Evolutionary conservation across 2,113 vertebrate genomes (phyloP), one percentile per base, ranked within the genome.

Genomic region (Arothron firmamentum): DNA sequence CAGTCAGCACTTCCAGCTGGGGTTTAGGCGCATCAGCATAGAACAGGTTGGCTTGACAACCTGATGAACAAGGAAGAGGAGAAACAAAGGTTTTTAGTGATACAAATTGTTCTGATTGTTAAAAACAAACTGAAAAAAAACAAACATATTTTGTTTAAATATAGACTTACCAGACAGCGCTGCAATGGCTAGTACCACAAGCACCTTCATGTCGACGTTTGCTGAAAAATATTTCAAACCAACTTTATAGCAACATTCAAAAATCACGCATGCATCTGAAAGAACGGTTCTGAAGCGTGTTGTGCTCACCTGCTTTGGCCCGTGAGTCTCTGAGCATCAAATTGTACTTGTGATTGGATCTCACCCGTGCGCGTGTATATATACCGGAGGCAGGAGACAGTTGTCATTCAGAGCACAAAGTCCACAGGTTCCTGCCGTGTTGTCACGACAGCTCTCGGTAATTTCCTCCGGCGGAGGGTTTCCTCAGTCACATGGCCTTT

Each of bases 41-140:
- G 59, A 91, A 87, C 6, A 92, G 47, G 72, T 87, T 91, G 79
- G 88, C 91, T 43, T 91, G 65, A 62, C 90, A 92, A 46, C 88
- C 91, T 92, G 56, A 55, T 46, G 10, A 42, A 60, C 59, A 47
- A 47, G 16, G 43, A 45, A 45, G 6, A n/a, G 50, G 4, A 62
- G 34, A 2, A 19, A 21, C 19, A n/a, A 9, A 16, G 34, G 25
- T 28, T 28, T 28, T 28, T 28, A 7, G 25, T 7, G 6, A 28
- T 3, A 5, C 25, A 28, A 28, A 28, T 28, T 28, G 25, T 28
- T 28, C 6, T 28, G 25, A 6, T 28, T 28, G 2, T 6, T 7
- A 10, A 45, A 55, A 55, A 25, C 7, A 42, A 8, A 50, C 1
- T 15, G 8, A 49, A 17, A 21, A 25, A 72, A 34, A 12, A 28